phyloP scores from a whole-genome alignment of 2,888 invertebrate species.

The Trichogramma evanescens region DNA sequence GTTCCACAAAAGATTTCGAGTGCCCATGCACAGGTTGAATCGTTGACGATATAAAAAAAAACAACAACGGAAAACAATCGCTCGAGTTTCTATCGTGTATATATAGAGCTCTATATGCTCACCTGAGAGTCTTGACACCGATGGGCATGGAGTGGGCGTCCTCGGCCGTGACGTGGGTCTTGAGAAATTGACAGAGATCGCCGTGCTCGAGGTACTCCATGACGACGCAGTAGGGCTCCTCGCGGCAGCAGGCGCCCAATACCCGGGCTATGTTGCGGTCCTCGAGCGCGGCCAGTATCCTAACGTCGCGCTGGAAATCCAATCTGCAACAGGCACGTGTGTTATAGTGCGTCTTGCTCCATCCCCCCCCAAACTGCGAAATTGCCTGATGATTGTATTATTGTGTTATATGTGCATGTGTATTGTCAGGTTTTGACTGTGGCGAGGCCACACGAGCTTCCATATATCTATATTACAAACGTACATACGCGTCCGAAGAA shows the following conservation, averaged over 20 bases:
- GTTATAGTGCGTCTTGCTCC: not conserved
- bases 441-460: too few species aligned
- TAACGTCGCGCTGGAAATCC: slow-evolving; percentile 81
- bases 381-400: too few species aligned
- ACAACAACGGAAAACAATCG: too few species aligned
- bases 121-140: slow-evolving; percentile 59
- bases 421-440: too few species aligned
- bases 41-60: too few species aligned
- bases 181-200: slow-evolving; percentile 74
- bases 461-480: too few species aligned
- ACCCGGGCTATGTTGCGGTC: slow-evolving; percentile 71
- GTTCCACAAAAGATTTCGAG: too few species aligned
- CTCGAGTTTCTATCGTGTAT: not conserved
- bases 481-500: too few species aligned
- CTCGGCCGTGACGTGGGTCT: slow-evolving; percentile 61
- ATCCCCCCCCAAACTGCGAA: not conserved
- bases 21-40: too few species aligned
- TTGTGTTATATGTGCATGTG: too few species aligned
- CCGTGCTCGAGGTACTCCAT: slow-evolving; percentile 79
- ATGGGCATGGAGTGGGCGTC: slow-evolving; percentile 54
- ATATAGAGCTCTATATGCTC: slow-evolving; percentile 12
- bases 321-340: slow-evolving; percentile 50
- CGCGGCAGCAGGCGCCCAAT: slow-evolving; percentile 66
- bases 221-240: slow-evolving; percentile 72
- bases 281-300: slow-evolving; percentile 74